Conservation (phyloP, 2,113 vertebrate species). For the Microtus ochrogaster region DNA sequence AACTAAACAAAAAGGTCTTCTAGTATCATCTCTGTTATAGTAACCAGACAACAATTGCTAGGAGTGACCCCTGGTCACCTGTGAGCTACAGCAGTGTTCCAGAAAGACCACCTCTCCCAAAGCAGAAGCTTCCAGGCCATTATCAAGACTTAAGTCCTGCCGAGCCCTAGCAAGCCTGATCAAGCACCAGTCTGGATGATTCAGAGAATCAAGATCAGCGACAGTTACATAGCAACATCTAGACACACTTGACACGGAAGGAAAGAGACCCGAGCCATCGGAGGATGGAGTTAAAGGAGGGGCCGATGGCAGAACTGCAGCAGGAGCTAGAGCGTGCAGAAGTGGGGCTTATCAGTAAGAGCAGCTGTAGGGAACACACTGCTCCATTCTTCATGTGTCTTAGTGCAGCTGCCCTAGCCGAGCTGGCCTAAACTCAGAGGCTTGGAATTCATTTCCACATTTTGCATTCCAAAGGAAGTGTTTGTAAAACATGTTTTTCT, state of each 20-base stretch:
- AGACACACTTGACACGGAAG: background rate
- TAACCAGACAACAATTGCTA: background rate
- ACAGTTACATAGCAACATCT: background rate
- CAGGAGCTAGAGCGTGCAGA: background rate
- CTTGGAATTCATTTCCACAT: conserved; percentile 41
- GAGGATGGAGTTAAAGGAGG: background rate
- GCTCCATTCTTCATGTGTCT: conserved; percentile 14
- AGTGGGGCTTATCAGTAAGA: too few species aligned
- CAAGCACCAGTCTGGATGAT: background rate
- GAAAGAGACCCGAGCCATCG: background rate
- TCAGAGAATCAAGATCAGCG: conserved; percentile 39
- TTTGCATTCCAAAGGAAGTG: conserved; percentile 35
- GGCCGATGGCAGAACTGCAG: background rate
- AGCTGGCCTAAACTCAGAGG: background rate
- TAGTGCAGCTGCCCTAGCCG: background rate
- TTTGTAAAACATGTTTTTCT: conserved; percentile 52
- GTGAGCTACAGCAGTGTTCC: background rate
- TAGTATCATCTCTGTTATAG: background rate
- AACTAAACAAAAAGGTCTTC: background rate
- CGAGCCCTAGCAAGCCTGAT: background rate
- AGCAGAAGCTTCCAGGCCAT: background rate
- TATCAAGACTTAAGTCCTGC: background rate
- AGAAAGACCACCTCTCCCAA: background rate
- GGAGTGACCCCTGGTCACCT: background rate
- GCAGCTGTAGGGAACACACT: background rate